phyloP scores from a whole-genome alignment of 2,888 invertebrate species.

The Drosophila conformis region DNA sequence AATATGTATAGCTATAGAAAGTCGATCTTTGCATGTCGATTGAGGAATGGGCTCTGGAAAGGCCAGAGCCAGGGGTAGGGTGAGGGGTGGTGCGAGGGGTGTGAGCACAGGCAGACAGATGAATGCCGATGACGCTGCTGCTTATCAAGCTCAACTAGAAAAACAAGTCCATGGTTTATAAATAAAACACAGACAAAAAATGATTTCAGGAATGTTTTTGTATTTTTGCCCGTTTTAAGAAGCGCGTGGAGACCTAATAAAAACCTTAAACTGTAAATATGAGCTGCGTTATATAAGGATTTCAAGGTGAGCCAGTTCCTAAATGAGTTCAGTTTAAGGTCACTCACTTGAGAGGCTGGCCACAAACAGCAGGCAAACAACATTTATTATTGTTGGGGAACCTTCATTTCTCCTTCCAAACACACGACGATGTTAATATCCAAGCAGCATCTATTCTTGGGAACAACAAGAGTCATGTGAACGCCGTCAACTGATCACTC shows the following conservation, averaged over 20 bases:
- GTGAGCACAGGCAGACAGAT: conserved; percentile 28
- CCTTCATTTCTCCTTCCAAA: conserved; percentile 76
- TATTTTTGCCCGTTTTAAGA: conserved; percentile 34
- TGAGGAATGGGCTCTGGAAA: conserved; percentile 1
- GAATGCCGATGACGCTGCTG: conserved; percentile 54
- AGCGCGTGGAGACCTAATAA: conserved; percentile 36
- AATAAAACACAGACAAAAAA: conserved; percentile 60
- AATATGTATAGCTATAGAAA: conserved; percentile 15
- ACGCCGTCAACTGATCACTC: conserved; percentile 27
- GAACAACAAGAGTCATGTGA: conserved; percentile 57
- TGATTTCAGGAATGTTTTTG: conserved; percentile 17
- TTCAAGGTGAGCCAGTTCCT: conserved; percentile 9
- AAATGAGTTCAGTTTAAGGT: neutral
- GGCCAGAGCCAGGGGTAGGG: neutral
- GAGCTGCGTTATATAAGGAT: conserved; percentile 11
- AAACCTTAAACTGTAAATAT: neutral
- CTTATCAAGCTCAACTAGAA: conserved; percentile 75
- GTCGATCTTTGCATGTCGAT: conserved; percentile 32
- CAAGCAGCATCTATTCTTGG: conserved; percentile 54
- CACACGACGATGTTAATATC: conserved; percentile 59
- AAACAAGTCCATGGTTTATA: conserved; percentile 74
- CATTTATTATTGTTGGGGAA: conserved; percentile 12
- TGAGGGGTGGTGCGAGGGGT: conserved; percentile 11
- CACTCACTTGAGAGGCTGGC: neutral
- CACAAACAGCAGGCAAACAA: neutral